Conservation (phyloP, 2,797 vertebrate species). For the Prionace glauca region DNA sequence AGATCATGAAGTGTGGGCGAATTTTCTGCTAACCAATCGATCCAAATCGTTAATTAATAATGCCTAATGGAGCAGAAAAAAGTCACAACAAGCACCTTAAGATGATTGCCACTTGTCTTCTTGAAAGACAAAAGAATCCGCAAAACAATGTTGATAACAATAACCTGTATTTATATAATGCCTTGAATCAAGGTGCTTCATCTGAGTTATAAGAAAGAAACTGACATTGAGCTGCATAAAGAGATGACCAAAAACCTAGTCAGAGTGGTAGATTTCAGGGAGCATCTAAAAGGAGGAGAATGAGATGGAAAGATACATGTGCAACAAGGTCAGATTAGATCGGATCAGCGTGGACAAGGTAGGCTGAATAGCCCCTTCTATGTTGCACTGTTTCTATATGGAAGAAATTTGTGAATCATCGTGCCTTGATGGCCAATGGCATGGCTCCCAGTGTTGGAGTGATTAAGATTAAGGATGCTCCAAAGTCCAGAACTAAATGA, state of each 20-base stretch:
- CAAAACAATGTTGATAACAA: not conserved
- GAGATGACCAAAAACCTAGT: not conserved
- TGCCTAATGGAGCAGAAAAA: not conserved
- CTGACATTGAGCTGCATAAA: not conserved
- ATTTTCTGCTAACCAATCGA: not conserved
- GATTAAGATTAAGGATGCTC: not conserved
- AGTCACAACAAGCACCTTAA: not conserved
- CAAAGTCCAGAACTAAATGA: not conserved
- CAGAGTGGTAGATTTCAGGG: not conserved
- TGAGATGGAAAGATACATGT: not conserved
- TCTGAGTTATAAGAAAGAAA: not conserved
- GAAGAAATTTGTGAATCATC: not conserved
- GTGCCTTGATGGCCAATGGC: not conserved
- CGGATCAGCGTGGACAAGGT: too few species aligned
- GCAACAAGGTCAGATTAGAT: too few species aligned
- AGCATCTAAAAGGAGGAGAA: not conserved
- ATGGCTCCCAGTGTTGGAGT: not conserved
- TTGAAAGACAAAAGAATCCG: not conserved
- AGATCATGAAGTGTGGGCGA: not conserved
- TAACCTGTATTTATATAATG: not conserved
- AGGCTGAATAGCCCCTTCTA: too few species aligned
- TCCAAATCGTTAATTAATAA: not conserved
- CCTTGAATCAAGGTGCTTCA: not conserved
- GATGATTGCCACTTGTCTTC: not conserved
- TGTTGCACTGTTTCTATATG: too few species aligned